Percentiles rank a stretch among this genome's conserved stretches.
Conservation (phyloP, 2,797 vertebrate genomes). For the Sebastes alutus region DNA sequence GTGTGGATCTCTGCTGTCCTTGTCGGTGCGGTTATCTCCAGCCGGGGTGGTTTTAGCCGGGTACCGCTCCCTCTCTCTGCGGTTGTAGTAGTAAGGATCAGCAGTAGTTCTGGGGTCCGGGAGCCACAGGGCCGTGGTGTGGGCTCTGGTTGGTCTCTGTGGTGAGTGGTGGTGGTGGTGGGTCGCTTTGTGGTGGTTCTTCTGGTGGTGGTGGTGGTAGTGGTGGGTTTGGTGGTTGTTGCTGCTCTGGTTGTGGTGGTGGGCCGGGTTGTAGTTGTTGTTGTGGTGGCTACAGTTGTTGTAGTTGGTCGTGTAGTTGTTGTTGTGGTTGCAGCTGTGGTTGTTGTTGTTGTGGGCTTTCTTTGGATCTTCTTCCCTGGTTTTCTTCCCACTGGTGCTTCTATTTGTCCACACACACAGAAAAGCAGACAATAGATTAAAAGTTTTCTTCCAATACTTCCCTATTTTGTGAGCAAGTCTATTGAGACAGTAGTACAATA, state of each 20-base stretch:
- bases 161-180: constrained; percentile 67
- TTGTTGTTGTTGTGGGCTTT: constrained; percentile 70
- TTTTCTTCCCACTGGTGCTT: constrained; percentile 69
- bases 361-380: constrained; percentile 66
- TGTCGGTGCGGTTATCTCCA: constrained; percentile 90
- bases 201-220: constrained; percentile 72
- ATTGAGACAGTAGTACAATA: background rate
- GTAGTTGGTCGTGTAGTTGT: constrained; percentile 58
- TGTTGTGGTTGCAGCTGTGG: constrained; percentile 48
- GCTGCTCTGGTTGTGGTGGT: constrained; percentile 59
- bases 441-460: background rate
- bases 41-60: constrained; percentile 83
- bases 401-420: constrained; percentile 16
- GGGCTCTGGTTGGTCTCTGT: constrained; percentile 83
- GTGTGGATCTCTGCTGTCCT: constrained; percentile 76
- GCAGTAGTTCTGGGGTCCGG: constrained; percentile 73
- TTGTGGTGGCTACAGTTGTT: constrained; percentile 52
- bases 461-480: background rate
- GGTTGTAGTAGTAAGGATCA: constrained; percentile 82
- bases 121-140: constrained; percentile 70
- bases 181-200: constrained; percentile 65
- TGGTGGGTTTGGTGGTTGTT: constrained; percentile 67
- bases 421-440: background rate
- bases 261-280: constrained; percentile 28
- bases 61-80: constrained; percentile 76